Base-by-base conservation (phyloP, 2,113 vertebrate species). In the Tautogolabrus adspersus region DNA sequence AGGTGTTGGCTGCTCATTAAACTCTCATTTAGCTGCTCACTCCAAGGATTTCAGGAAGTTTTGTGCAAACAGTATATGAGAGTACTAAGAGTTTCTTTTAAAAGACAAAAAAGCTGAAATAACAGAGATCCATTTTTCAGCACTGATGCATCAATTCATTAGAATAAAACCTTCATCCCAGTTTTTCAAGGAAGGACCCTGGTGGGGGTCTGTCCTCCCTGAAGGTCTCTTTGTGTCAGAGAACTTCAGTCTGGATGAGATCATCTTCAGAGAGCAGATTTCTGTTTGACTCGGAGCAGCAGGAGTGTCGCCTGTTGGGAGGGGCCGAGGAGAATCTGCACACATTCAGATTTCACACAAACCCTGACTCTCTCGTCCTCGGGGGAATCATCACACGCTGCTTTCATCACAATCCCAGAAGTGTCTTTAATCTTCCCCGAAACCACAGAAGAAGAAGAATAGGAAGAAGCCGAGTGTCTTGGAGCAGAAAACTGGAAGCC, bases 381-480 rank as follows among this genome's bases (percentile, higher is more conserved):
- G 1, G n/a, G 59, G 59, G 59, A 61, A 38, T 15, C 47, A 12
- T 61, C 59, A 61, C 59, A 62, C 10, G 19, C 21, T 6, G n/a
- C 60, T 62, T 44, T 44, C 60, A 62, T 62, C 60, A 23, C 21
- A 44, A 8, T 62, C 38, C 60, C 60, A 62, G 38, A 62, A 62
- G 38, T 23, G 12, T 11, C 21, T 8, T 62, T 62, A 44, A 62
- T 44, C 60, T 44, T 3, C 8, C 21, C 38, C 21, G n/a, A 62
- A 62, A 19, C 34, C 34, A 59, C 47, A 49, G 44, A 46, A 2
- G 44, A 46, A 12, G 44, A 46, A n/a, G 59, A 42, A 15, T 10
- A 62, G 42, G 37, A 22, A 42, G 59, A n/a, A 22, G n/a, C 59
- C 16, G 11, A 22, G 38, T 62, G 60, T 44, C 60, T 44, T 11